These are phyloP conservation scores for Malurus alboscapulatus DNA, from an alignment of 2,113 vertebrate genomes.

Conservation along the genomic window DNA sequence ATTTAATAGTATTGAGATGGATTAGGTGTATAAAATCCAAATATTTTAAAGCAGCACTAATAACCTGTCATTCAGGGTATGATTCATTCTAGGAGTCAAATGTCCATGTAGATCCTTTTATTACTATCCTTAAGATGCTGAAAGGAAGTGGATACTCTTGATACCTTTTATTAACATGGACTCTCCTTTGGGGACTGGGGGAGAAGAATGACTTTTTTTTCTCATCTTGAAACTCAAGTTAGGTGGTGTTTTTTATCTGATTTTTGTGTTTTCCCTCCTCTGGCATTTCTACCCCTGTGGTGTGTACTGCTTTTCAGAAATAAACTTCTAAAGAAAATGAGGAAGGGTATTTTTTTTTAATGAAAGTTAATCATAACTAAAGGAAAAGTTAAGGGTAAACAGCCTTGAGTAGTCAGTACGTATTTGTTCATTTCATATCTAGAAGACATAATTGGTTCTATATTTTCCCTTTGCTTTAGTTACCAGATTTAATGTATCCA, in stretches of 20 bases:
- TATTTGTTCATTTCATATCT: not conserved
- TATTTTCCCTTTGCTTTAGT: not conserved
- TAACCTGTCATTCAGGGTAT: not conserved
- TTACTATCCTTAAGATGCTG: not conserved
- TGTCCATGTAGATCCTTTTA: not conserved
- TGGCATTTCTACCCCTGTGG: not conserved
- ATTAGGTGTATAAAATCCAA: not conserved
- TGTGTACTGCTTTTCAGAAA: not conserved
- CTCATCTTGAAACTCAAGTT: not conserved
- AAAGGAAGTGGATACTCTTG: not conserved
- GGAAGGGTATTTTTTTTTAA: not conserved
- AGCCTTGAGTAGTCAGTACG: not conserved
- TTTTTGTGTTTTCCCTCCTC: not conserved
- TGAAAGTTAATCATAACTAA: not conserved
- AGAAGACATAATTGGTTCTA: not conserved
- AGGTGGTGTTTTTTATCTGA: accelerated
- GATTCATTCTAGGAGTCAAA: not conserved
- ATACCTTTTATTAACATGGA: not conserved
- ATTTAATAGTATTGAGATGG: not conserved
- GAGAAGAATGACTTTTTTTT: not conserved
- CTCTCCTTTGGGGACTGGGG: not conserved
- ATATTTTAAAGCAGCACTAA: not conserved
- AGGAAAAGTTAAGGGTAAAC: not conserved
- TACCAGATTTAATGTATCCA: not conserved
- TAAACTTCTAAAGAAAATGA: not conserved